Evolutionary conservation across 2,113 vertebrate species (phyloP).

Genomic region (Athene cunicularia): DNA sequence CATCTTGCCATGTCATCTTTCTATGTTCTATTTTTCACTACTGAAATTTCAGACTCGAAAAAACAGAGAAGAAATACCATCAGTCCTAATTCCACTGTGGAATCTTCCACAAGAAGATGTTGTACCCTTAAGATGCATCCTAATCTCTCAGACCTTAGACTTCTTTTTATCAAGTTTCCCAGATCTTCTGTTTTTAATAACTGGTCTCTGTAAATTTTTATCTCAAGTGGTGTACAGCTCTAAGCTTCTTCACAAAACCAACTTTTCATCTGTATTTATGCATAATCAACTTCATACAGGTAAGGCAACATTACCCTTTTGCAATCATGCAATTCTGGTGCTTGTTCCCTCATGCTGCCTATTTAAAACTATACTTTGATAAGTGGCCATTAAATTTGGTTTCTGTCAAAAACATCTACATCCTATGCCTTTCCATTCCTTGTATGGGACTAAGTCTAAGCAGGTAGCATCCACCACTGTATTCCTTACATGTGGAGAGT

Average conservation of each 20-base stretch:
- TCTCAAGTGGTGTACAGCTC: not conserved
- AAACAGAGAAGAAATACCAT: not conserved
- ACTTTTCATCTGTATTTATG: not conserved
- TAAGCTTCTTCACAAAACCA: not conserved
- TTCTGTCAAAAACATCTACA: not conserved
- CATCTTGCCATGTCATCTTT: conserved; percentile 5
- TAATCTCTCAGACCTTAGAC: not conserved
- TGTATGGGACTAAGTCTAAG: not conserved
- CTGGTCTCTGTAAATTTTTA: not conserved
- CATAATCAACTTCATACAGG: not conserved
- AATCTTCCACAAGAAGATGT: not conserved
- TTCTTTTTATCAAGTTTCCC: not conserved
- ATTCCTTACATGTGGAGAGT: not conserved
- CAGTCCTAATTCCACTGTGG: not conserved
- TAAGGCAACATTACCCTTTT: not conserved
- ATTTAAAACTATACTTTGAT: not conserved
- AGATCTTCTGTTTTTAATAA: not conserved
- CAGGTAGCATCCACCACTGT: not conserved
- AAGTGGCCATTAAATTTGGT: not conserved
- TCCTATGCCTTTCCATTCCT: not conserved
- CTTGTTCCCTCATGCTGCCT: not conserved
- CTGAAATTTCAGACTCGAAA: not conserved
- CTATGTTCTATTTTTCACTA: not conserved
- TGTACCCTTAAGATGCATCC: not conserved
- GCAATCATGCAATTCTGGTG: not conserved